Evolutionary conservation across 2,797 vertebrate genomes (phyloP).

Genomic region (Brotula barbata): DNA sequence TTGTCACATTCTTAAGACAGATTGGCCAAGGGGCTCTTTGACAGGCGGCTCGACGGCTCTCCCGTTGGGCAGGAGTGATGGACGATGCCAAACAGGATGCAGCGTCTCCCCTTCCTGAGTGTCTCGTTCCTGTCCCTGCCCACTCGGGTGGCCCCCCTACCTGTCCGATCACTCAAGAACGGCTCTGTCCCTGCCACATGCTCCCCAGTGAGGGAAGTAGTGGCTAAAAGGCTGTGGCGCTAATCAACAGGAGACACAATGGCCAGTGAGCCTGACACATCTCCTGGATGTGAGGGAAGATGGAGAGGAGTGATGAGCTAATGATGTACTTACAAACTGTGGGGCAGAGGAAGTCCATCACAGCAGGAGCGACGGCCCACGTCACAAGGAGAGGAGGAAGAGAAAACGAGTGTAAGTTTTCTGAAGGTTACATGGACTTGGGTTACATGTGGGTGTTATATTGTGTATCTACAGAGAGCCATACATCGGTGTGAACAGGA

Average conservation of each 20-base stretch:
- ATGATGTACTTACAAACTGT: conserved; percentile 85
- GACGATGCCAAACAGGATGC: conserved; percentile 81
- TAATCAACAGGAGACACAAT: conserved; percentile 54
- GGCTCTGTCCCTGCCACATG: conserved; percentile 34
- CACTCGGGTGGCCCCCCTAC: conserved; percentile 47
- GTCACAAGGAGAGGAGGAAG: conserved; percentile 28
- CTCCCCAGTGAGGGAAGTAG: conserved; percentile 54
- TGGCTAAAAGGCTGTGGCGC: conserved; percentile 37
- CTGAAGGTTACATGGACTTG: conserved; percentile 7
- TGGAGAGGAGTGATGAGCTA: conserved; percentile 64
- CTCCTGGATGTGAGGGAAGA: conserved; percentile 42
- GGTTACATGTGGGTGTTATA: conserved; percentile 14
- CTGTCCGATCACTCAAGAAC: conserved; percentile 55
- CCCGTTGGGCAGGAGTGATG: conserved; percentile 70
- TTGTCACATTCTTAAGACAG: conserved; percentile 70
- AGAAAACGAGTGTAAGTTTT: conserved; percentile 32
- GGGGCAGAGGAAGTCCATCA: conserved; percentile 63
- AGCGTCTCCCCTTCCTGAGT: conserved; percentile 62
- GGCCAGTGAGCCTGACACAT: conserved; percentile 41
- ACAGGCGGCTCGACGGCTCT: conserved; percentile 63
- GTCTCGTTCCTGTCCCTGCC: conserved; percentile 64
- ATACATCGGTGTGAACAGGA: conserved; percentile 44
- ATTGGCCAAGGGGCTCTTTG: conserved; percentile 62
- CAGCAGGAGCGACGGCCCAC: conserved; percentile 34
- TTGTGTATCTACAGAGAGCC: background rate